Evolutionary conservation across 1,140 invertebrate genomes (phyloP).

Genomic region (Drosophila guanche): DNA sequence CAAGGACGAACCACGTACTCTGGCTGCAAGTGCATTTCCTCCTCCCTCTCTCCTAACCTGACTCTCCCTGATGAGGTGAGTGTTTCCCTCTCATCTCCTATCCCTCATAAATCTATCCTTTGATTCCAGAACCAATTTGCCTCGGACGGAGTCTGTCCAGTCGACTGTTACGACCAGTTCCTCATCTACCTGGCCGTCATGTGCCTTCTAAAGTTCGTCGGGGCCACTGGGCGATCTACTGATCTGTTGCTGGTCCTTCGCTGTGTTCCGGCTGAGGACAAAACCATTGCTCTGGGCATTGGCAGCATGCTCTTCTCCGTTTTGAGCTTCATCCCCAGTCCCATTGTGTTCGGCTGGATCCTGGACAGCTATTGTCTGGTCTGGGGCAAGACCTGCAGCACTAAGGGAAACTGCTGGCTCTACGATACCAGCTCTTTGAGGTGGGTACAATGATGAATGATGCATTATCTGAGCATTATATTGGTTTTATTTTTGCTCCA

Average conservation of each 20-base stretch:
- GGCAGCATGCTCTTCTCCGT: slow-evolving; percentile 86
- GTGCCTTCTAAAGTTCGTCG: slow-evolving; percentile 87
- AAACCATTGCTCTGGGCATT: slow-evolving; percentile 88
- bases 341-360: slow-evolving; percentile 89
- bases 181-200: slow-evolving; percentile 87
- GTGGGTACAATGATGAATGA: slow-evolving; percentile 65
- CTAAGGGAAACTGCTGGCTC: slow-evolving; percentile 89
- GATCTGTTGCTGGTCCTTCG: slow-evolving; percentile 88
- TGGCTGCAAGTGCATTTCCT: slow-evolving; percentile 45
- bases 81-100: neutral
- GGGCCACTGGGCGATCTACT: slow-evolving; percentile 87
- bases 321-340: slow-evolving; percentile 89
- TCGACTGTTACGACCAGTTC: slow-evolving; percentile 87
- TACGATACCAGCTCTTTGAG: slow-evolving; percentile 87
- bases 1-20: slow-evolving; percentile 75
- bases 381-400: slow-evolving; percentile 89
- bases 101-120: neutral
- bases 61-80: neutral
- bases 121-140: slow-evolving; percentile 32
- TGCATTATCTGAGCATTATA: neutral
- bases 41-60: neutral
- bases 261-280: slow-evolving; percentile 88
- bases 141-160: slow-evolving; percentile 86
- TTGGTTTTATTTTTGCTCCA: slow-evolving; percentile 7
- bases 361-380: slow-evolving; percentile 88